phyloP scores from a whole-genome alignment of 92 coral and sea anemone species.

The Scolanthus callimorphus region DNA sequence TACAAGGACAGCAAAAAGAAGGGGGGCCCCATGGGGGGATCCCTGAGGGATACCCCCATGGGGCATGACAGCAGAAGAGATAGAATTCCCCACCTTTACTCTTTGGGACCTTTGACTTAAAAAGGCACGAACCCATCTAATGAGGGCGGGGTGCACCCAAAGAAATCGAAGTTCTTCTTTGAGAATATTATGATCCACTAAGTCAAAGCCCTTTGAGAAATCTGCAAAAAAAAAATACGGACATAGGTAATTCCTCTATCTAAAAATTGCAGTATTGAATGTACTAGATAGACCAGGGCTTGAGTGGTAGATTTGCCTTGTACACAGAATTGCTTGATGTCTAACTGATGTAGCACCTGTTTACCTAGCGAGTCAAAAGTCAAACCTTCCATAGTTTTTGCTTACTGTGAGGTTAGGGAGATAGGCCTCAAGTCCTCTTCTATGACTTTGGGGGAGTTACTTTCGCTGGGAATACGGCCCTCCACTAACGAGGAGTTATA shows the following conservation, averaged over 20 bases:
- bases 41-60: not conserved
- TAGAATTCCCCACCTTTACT: not conserved
- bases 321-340: no score
- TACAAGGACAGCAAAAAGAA: no score
- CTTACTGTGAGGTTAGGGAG: no score
- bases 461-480: no score
- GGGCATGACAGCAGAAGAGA: not conserved
- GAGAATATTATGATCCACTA: constrained; percentile 1
- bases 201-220: not conserved
- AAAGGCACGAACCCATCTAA: not conserved
- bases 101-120: not conserved
- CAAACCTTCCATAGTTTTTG: no score
- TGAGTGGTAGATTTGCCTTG: no score
- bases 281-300: not conserved
- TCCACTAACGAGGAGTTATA: no score
- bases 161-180: not conserved
- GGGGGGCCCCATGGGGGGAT: not conserved
- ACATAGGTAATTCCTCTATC: not conserved
- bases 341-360: no score
- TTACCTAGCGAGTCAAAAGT: no score
- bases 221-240: not conserved
- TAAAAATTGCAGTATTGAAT: not conserved
- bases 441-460: no score
- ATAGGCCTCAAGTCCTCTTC: no score
- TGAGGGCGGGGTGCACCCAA: not conserved